These are phyloP conservation scores for Anorthoa munda DNA, from an alignment of 2,888 invertebrate genomes.

Conservation along the genomic window DNA sequence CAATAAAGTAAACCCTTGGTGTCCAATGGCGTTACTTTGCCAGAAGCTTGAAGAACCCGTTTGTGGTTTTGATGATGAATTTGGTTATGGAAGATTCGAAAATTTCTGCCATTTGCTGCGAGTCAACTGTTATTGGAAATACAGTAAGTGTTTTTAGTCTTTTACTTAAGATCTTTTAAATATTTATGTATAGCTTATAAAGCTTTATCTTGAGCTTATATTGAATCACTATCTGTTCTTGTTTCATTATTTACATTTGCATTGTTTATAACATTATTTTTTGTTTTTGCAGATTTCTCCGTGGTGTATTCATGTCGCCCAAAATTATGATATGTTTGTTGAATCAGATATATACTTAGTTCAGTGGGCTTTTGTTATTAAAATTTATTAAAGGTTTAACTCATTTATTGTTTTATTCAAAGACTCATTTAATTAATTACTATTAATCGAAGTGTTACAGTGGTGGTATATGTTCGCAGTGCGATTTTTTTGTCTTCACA, in stretches of 20 bases:
- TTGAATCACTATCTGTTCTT: not conserved
- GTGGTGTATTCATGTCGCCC: conserved; percentile 75
- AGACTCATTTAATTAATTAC: not conserved
- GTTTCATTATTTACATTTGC: not conserved
- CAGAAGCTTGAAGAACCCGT: conserved; percentile 68
- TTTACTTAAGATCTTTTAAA: not conserved
- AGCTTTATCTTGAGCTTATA: not conserved
- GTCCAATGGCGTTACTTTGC: conserved; percentile 76
- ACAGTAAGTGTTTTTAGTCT: conserved; percentile 73
- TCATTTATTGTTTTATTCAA: not conserved
- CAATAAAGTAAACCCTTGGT: conserved; percentile 75
- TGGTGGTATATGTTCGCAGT: conserved; percentile 76
- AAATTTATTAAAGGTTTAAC: not conserved
- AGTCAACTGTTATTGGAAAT: conserved; percentile 84
- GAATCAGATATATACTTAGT: not conserved
- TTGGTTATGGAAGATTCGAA: conserved; percentile 81
- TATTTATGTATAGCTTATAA: not conserved
- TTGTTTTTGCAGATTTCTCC: conserved; percentile 79
- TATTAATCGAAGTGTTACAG: conserved; percentile 56
- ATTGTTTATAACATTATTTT: not conserved
- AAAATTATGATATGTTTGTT: conserved; percentile 36
- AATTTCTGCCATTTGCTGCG: conserved; percentile 83
- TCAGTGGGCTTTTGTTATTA: conserved; percentile 16
- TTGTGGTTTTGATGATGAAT: conserved; percentile 82
- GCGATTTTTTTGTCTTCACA: conserved; percentile 58